Evolutionary conservation across 2,888 invertebrate genomes (phyloP), one percentile per base, ranked within the genome.

Genomic region (Clivina fossor): DNA sequence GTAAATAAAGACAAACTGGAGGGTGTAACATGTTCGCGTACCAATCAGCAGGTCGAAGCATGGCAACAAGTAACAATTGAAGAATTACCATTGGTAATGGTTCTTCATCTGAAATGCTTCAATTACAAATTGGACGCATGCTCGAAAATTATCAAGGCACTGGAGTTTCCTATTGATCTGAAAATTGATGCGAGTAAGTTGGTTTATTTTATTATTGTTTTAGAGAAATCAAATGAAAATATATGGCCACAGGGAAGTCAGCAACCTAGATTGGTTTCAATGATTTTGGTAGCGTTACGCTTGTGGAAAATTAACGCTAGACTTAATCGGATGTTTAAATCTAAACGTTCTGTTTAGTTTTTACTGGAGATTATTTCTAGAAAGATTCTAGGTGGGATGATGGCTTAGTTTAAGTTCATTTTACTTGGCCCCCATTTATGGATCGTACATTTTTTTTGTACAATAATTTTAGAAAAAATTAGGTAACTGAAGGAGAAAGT

Each of bases 91-190:
- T 84, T 90, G 3, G 89, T 95, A 1, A 78, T 97, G 38, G 83
- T 97, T 64, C 77, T 97, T 62, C 96, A 97, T 73, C 80, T 97
- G 56, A 97, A 97, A 75, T 91, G 93, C 77, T 96, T 97, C 76
- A 91, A 95, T 71, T 88, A 92, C 64, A 86, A 89, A 67, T 64
- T 74, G 35, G 90, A 93, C 61, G 93, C 92, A 13, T 90, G 91
- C 71, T 90, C 92, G 49, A 97, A 97, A 76, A 89, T 96, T 54
- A 79, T 92, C 60, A 97, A 96, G 77, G 87, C 86, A 59, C 83
- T 97, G 11, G 92, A 93, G 66, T 95, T 92, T 72, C 88, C 90
- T 0, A 81, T 93, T 48, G 92, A 93, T 71, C 78, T 94, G 54
- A 93, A 93, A 77, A 85, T 96, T 63, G 92, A 93, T 81, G 82